Conservation (phyloP, 2,888 invertebrate genomes). For the Pelosia muscerda region DNA sequence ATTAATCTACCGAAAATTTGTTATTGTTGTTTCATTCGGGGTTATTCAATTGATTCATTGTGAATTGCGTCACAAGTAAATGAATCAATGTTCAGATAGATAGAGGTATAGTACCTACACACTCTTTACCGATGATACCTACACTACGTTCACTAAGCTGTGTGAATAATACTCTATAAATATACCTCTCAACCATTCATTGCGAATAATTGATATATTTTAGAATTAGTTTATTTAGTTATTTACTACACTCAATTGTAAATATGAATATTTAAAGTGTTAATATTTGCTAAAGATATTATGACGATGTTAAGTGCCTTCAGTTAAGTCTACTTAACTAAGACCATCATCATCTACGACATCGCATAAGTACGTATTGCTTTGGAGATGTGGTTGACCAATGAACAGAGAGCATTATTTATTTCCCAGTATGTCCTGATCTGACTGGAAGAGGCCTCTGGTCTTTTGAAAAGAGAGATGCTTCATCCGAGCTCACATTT, state of each 20-base stretch:
- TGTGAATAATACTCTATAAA: slow-evolving; percentile 15
- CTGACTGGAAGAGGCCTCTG: no score
- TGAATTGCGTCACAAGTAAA: slow-evolving; percentile 16
- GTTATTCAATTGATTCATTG: slow-evolving; percentile 22
- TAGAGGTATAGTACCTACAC: neutral
- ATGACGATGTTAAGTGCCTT: no score
- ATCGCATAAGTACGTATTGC: no score
- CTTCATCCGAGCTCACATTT: no score
- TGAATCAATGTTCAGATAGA: slow-evolving; percentile 14
- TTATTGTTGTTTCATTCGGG: neutral
- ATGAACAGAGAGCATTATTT: no score
- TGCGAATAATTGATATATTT: slow-evolving; percentile 4
- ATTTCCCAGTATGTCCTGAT: no score
- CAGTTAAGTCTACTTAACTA: no score
- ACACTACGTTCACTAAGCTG: neutral
- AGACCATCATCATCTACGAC: no score
- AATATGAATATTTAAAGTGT: neutral
- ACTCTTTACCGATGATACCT: slow-evolving; percentile 4
- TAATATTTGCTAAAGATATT: neutral
- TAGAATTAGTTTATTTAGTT: neutral
- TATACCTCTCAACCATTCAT: neutral
- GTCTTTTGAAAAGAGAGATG: no score
- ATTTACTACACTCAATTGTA: neutral
- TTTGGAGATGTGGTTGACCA: no score
- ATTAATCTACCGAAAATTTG: neutral